Percentiles rank a stretch among this genome's conserved stretches.
Conservation (phyloP, 2,888 invertebrate genomes). For the Zaprionus obscuricornis region DNA sequence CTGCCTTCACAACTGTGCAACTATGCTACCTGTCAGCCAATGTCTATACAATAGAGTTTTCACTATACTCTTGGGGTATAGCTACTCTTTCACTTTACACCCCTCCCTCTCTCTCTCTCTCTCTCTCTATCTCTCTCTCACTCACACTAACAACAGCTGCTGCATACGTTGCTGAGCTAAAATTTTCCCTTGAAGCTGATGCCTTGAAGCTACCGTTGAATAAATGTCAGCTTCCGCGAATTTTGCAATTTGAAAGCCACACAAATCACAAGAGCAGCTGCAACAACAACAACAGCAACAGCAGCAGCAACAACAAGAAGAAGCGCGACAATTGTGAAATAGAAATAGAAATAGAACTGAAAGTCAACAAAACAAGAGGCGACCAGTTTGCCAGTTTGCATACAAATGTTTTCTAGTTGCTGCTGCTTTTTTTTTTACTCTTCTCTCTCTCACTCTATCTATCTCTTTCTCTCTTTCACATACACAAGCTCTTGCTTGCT, state of each 20-base stretch:
- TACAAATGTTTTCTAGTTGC: slow-evolving; percentile 49
- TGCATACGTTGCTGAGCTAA: neutral
- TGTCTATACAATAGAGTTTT: slow-evolving; percentile 47
- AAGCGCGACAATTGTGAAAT: too few species aligned
- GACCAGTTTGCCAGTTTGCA: slow-evolving; percentile 50
- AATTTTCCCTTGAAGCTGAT: neutral
- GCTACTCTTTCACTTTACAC: slow-evolving; percentile 9
- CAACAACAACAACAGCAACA: slow-evolving; percentile 35
- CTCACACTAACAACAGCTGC: neutral
- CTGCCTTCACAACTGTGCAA: too few species aligned
- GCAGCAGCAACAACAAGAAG: slow-evolving; percentile 14
- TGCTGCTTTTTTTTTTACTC: slow-evolving; percentile 7
- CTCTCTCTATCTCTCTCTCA: neutral
- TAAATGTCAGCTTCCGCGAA: slow-evolving; percentile 76
- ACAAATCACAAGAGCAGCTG: slow-evolving; percentile 65
- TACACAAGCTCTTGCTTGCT: too few species aligned
- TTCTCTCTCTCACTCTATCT: too few species aligned
- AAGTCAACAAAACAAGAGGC: slow-evolving; percentile 54
- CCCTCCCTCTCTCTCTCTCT: neutral
- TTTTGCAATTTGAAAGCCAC: slow-evolving; percentile 77
- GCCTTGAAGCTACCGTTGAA: slow-evolving; percentile 47
- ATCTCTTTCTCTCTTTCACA: neutral
- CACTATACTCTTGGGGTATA: too few species aligned
- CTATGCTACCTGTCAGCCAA: too few species aligned
- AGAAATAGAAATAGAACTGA: slow-evolving; percentile 35